phyloP scores from a whole-genome alignment of 2,113 vertebrate genomes.

The Hoplias malabaricus region DNA sequence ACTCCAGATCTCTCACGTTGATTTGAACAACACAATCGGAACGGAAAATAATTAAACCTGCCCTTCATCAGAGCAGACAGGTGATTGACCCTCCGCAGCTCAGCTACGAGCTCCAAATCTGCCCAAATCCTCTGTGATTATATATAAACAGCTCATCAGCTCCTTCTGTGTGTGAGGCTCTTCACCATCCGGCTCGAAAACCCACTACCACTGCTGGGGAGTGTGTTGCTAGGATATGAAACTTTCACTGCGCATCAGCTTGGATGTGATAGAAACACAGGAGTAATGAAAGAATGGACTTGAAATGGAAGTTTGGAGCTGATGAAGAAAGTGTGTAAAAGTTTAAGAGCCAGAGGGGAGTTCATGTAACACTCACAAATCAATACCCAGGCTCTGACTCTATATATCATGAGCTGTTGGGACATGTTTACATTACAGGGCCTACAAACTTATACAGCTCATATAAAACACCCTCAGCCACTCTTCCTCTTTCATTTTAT shows the following conservation, averaged over 20 bases:
- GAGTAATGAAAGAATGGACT: background rate
- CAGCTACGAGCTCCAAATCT: background rate
- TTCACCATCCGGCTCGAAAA: conserved; percentile 27
- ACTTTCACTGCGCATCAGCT: conserved; percentile 26
- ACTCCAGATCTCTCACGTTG: background rate
- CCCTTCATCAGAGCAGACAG: conserved; percentile 20
- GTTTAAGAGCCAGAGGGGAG: background rate
- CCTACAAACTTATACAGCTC: background rate
- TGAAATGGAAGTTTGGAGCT: background rate
- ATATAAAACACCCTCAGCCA: background rate
- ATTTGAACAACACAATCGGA: conserved; percentile 4
- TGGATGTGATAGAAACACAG: background rate
- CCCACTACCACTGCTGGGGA: background rate
- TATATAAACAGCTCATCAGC: conserved; percentile 42
- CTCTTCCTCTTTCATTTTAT: background rate
- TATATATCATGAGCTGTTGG: background rate
- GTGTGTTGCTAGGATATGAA: conserved; percentile 48
- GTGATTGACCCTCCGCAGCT: conserved; percentile 3
- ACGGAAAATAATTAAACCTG: background rate
- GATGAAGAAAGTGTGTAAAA: background rate
- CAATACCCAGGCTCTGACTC: background rate
- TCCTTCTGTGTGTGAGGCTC: background rate
- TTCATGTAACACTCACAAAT: background rate
- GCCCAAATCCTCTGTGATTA: conserved; percentile 27
- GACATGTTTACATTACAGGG: background rate